Evolutionary conservation across 2,888 invertebrate genomes (phyloP), one percentile per base, ranked within the genome.

Genomic region (Oscheius sp.): DNA sequence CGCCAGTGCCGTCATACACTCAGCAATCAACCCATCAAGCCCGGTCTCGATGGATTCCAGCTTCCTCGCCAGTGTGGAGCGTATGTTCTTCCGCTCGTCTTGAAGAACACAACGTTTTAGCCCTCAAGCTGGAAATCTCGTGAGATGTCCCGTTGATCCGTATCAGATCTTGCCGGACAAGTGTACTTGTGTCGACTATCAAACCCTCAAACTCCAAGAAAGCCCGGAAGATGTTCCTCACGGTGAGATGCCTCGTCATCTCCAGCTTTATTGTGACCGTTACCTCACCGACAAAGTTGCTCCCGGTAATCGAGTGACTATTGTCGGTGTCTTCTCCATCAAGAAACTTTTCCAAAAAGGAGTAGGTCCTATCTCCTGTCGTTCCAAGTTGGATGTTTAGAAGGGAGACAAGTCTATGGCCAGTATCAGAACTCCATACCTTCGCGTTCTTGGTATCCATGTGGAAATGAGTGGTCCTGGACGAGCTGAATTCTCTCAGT

Each of bases 91-190:
- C 13, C 10, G 4, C 21, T 68, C 42, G 21, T 84, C 21, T 63
- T 21, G 21, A 21, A 21, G 21, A 21, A 21, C 0, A 21, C 21
- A 21, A 21, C 21, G 21, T 21, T 21, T 63, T 29, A 95, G 95
- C 21, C 96, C 96, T 89, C 95, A 96, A 92, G 94, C 94, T 77
- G 96, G 96, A 92, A 94, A 71, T 66, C 76, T 82, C 60, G 94
- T 94, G 0, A 94, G 94, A 87, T 99, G 99, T 89, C 97, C 98
- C 0, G 89, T 97, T 73, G 99, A 99, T 91, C 99, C 99, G 1
- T 99, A 95, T 90, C 96, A 96, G 90, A 96, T 99, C 79, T 93
- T 98, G 90, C 97, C 98, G 21, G 98, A 99, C 90, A 96, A 96
- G 90, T 98, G 98, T 90, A 93, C 93, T 83, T 99, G 98, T 90